Conservation (phyloP, 2,888 invertebrate genomes). For the Leucozona laternaria region DNA sequence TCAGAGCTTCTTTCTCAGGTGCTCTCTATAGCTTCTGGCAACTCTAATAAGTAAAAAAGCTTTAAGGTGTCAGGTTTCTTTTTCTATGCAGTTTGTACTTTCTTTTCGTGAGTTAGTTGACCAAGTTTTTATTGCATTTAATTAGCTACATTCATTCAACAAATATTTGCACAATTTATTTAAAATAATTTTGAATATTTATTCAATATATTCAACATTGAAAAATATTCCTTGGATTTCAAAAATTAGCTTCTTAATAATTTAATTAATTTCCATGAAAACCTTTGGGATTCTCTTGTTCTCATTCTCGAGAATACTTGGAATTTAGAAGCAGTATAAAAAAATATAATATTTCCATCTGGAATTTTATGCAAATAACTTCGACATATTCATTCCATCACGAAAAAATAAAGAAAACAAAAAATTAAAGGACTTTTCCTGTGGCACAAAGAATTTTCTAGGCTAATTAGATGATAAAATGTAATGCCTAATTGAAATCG, state of each 20-base stretch:
- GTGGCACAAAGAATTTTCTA: not conserved
- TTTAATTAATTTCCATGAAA: not conserved
- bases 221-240: not conserved
- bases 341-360: not conserved
- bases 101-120: no score
- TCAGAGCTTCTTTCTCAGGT: no score
- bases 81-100: no score
- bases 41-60: no score
- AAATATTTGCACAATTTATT: no score
- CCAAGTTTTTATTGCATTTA: no score
- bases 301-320: not conserved
- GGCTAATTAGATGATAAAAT: constrained; percentile 32
- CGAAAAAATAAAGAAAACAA: not conserved
- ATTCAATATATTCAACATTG: no score
- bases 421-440: not conserved
- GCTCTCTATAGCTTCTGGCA: no score
- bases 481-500: constrained; percentile 33
- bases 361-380: not conserved
- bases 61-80: no score
- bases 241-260: not conserved
- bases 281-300: not conserved
- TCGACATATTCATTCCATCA: not conserved
- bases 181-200: no score
- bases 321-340: not conserved
- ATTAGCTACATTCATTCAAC: no score